phyloP scores from a whole-genome alignment of 2,888 invertebrate genomes.

The Timema cristinae region DNA sequence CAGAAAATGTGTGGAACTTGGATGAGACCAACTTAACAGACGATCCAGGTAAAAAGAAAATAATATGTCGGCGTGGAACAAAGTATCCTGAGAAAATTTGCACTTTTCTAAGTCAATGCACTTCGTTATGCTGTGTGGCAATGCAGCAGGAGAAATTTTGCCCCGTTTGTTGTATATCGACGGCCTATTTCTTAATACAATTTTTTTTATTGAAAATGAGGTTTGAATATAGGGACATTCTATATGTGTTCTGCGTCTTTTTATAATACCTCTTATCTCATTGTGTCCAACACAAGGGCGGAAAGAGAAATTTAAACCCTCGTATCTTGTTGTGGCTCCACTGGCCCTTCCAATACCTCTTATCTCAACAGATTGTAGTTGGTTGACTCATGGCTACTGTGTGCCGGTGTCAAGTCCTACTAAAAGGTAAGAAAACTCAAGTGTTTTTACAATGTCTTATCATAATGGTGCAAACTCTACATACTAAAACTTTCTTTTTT shows the following conservation, averaged over 20 bases:
- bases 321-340: conserved; percentile 9
- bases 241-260: background rate
- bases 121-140: no score
- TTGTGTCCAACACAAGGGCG: background rate
- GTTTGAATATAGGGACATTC: background rate
- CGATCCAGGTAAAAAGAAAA: no score
- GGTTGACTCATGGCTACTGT: background rate
- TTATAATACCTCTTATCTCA: conserved; percentile 2
- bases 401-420: background rate
- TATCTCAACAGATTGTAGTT: background rate
- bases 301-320: conserved; percentile 5
- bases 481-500: background rate
- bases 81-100: no score
- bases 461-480: background rate
- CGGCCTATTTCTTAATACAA: background rate
- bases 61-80: no score
- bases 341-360: conserved; percentile 1
- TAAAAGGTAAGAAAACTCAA: conserved; percentile 2
- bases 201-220: background rate
- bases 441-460: background rate
- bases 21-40: no score
- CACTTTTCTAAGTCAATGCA: no score
- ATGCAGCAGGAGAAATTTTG: no score
- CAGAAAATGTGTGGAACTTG: no score
- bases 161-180: no score